phyloP scores from a whole-genome alignment of 2,888 invertebrate genomes.

The Drosophila phalerata region DNA sequence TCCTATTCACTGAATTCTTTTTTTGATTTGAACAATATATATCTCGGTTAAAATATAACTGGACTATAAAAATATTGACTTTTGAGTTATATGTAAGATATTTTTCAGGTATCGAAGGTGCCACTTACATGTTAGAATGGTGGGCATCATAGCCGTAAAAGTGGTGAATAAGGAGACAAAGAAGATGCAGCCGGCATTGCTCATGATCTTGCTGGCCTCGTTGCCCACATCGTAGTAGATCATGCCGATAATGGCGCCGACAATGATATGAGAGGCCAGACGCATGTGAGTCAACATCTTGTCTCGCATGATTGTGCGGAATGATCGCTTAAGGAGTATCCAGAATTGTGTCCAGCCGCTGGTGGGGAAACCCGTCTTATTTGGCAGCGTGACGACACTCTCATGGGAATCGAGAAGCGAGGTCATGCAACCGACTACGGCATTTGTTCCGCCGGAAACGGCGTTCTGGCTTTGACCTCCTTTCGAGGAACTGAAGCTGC shows the following conservation, averaged over 20 bases:
- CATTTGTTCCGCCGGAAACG: constrained; percentile 51
- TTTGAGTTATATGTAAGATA: neutral
- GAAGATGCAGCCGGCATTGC: constrained; percentile 98
- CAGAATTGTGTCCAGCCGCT: constrained; percentile 94
- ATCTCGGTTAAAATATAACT: neutral
- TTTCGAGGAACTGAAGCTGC: constrained; percentile 79
- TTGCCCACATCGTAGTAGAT: constrained; percentile 97
- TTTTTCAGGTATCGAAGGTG: neutral
- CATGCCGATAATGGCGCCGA: constrained; percentile 96
- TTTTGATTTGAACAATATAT: no score
- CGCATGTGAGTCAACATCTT: constrained; percentile 96
- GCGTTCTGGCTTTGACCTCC: constrained; percentile 85
- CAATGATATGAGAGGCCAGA: constrained; percentile 90
- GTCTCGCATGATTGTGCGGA: constrained; percentile 93
- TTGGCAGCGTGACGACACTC: constrained; percentile 89
- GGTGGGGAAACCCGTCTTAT: constrained; percentile 92
- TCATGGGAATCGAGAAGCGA: constrained; percentile 91
- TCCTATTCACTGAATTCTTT: no score
- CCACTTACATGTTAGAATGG: constrained; percentile 97
- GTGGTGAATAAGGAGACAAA: constrained; percentile 98
- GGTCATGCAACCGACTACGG: constrained; percentile 88
- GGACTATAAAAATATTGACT: no score
- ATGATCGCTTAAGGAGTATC: constrained; percentile 94
- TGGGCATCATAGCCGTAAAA: constrained; percentile 99
- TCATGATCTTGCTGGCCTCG: constrained; percentile 96